A percentile compares a stretch with the other conserved stretches of the same genome.
phyloP scores from a whole-genome alignment of 2,888 invertebrate species.

The Machimus atricapillus region DNA sequence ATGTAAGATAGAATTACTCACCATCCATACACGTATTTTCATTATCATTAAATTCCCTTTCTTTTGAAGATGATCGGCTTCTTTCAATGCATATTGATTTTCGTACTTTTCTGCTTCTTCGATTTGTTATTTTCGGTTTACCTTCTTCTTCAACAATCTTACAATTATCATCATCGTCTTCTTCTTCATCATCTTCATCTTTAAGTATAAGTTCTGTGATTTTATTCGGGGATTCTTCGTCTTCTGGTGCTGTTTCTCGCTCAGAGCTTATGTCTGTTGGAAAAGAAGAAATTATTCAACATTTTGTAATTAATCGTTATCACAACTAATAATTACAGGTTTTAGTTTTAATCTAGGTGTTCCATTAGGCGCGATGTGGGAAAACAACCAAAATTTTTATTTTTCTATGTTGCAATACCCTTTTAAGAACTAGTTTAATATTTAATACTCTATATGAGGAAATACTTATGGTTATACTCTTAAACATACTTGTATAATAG shows the following conservation, averaged over 20 bases:
- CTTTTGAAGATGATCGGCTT: conserved; percentile 2
- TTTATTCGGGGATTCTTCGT: background rate
- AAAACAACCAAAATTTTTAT: no score
- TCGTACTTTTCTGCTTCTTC: background rate
- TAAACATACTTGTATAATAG: no score
- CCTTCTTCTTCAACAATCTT: background rate
- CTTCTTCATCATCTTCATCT: background rate
- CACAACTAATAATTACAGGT: background rate
- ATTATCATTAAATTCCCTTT: conserved; percentile 4
- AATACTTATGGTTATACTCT: no score
- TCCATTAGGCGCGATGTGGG: no score
- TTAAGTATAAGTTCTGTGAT: background rate
- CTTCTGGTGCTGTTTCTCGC: background rate
- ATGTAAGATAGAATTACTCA: background rate
- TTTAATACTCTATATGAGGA: no score
- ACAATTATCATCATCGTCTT: background rate
- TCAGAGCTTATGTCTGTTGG: background rate
- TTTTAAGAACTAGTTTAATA: no score
- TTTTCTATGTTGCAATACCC: no score
- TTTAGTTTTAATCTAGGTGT: no score
- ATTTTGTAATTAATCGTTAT: background rate
- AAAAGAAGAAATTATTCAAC: background rate
- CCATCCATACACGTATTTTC: background rate
- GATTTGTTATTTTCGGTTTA: background rate
- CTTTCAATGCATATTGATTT: background rate